Percentiles rank a stretch among this genome's conserved stretches.
These are phyloP conservation scores for Seira ritae DNA, from an alignment of 2,888 invertebrate genomes.

Conservation along the genomic window DNA sequence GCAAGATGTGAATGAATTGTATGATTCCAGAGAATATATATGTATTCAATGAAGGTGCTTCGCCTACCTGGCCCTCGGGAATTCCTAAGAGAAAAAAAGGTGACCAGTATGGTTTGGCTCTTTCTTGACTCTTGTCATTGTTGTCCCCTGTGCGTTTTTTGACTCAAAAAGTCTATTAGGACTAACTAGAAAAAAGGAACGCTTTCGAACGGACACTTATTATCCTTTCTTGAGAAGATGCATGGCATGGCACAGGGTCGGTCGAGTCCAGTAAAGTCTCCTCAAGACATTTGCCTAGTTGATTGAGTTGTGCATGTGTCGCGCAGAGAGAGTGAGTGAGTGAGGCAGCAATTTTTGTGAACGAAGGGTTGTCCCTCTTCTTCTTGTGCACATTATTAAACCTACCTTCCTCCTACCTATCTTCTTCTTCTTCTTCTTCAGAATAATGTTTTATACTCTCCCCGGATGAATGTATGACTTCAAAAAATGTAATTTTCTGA, in stretches of 20 bases:
- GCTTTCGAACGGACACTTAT: too few relatives aligned
- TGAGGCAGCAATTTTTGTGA: conserved; percentile 24
- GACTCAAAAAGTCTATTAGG: background rate
- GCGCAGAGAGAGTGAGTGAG: conserved; percentile 3
- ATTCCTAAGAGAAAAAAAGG: conserved; percentile 12
- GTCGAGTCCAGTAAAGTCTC: too few relatives aligned
- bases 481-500: too few relatives aligned
- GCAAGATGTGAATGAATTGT: conserved; percentile 59
- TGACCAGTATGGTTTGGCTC: conserved; percentile 47
- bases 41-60: too few relatives aligned
- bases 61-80: too few relatives aligned
- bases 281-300: conserved; percentile 1
- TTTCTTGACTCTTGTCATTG: too few relatives aligned
- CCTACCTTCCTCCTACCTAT: too few relatives aligned
- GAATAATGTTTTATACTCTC: too few relatives aligned
- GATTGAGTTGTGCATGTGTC: conserved; percentile 52
- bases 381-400: conserved; percentile 9
- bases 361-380: conserved; percentile 22
- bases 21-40: background rate
- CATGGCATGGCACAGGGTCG: background rate
- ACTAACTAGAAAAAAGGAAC: too few relatives aligned
- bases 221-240: too few relatives aligned
- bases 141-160: conserved; percentile 33
- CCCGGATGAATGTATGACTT: conserved; percentile 7
- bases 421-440: background rate